Conservation (phyloP, 2,797 vertebrate species). For the Sebastes cheni region DNA sequence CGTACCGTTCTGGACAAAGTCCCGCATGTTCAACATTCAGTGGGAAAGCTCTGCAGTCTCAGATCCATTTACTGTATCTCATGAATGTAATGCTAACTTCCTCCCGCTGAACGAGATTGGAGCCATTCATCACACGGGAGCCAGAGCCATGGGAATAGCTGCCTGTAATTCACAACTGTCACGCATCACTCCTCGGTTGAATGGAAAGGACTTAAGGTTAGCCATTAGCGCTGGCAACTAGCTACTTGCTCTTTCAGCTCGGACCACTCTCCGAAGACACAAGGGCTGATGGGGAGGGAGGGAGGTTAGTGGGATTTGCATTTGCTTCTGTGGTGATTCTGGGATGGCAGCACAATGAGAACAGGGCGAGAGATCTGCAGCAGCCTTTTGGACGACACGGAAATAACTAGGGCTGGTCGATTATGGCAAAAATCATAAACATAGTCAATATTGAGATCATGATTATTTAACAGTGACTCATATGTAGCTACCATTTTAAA, state of each 20-base stretch:
- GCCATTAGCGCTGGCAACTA: constrained; percentile 36
- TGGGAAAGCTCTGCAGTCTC: constrained; percentile 25
- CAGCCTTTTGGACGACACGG: not conserved
- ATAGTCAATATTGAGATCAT: no score
- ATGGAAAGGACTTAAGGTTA: constrained; percentile 56
- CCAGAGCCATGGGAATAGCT: constrained; percentile 48
- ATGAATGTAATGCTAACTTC: constrained; percentile 48
- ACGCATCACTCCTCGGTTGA: constrained; percentile 39
- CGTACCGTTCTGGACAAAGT: not conserved
- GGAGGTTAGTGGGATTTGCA: constrained; percentile 18
- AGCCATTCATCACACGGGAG: constrained; percentile 60
- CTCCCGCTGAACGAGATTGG: constrained; percentile 39
- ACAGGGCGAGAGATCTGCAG: not conserved
- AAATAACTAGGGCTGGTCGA: not conserved
- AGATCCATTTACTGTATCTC: constrained; percentile 40
- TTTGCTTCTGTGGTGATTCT: constrained; percentile 21
- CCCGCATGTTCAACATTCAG: constrained; percentile 11
- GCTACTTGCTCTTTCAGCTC: constrained; percentile 44
- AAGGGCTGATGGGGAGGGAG: not conserved
- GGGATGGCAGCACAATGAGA: not conserved
- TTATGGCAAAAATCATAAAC: no score
- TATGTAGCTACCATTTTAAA: no score
- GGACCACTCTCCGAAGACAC: constrained; percentile 49
- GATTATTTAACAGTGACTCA: no score
- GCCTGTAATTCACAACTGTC: constrained; percentile 62